Evolutionary conservation across 2,888 invertebrate species (phyloP).

Genomic region (Tetragnatha montana): DNA sequence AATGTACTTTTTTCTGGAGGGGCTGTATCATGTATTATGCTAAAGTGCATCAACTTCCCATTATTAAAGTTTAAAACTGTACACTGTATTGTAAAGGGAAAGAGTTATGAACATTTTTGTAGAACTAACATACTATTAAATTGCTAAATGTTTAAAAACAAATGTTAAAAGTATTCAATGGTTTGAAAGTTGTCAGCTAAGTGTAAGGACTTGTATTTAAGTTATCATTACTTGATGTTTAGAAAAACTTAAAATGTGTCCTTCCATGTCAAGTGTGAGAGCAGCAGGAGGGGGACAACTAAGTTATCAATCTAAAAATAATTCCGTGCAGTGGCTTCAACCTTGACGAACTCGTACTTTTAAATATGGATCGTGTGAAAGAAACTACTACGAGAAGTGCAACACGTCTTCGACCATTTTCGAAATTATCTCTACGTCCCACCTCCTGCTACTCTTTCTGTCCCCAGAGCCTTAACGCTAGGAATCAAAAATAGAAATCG

Average conservation of each 20-base stretch:
- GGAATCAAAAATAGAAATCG: conserved; percentile 30
- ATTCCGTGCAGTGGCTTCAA: conserved; percentile 51
- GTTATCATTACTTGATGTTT: conserved; percentile 51
- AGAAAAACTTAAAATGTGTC: conserved; percentile 40
- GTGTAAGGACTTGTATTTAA: conserved; percentile 1
- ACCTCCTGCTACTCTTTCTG: conserved; percentile 40
- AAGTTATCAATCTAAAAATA: neutral
- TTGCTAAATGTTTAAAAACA: no score
- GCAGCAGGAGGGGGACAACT: conserved; percentile 50
- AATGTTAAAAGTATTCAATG: neutral
- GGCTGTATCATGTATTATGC: no score
- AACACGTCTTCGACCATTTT: conserved; percentile 34
- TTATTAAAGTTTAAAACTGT: no score
- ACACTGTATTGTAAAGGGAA: no score
- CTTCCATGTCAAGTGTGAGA: conserved; percentile 29
- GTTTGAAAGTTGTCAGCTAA: neutral
- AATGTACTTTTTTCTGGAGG: no score
- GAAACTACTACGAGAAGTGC: conserved; percentile 36
- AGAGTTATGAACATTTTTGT: no score
- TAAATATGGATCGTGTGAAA: conserved; percentile 44
- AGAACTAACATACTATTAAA: no score
- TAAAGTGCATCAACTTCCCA: no score
- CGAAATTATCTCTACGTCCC: conserved; percentile 28
- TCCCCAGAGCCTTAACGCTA: conserved; percentile 32
- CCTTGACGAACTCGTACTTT: conserved; percentile 40